These are phyloP conservation scores for Tichodroma muraria DNA, from an alignment of 2,113 vertebrate genomes.

Conservation along the genomic window DNA sequence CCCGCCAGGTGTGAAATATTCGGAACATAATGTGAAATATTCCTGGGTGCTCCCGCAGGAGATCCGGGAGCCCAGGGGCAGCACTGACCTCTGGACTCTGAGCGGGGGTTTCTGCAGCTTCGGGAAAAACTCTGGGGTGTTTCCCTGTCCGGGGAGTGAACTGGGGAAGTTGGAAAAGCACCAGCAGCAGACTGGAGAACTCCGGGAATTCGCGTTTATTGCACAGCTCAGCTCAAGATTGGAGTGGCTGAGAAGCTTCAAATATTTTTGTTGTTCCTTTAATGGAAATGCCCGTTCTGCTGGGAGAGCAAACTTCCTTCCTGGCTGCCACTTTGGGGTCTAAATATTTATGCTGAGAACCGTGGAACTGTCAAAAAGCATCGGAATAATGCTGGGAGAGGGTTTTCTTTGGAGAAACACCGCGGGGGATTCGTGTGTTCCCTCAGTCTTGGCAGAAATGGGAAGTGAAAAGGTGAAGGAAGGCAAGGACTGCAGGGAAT, in stretches of 20 bases:
- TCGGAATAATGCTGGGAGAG: neutral
- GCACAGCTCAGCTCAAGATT: neutral
- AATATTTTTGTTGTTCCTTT: neutral
- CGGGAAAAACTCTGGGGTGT: neutral
- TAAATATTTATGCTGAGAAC: neutral
- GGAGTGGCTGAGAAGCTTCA: neutral
- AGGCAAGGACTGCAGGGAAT: neutral
- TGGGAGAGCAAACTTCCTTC: neutral
- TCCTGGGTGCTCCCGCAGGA: neutral
- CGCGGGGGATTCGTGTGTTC: neutral
- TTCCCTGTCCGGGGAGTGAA: neutral
- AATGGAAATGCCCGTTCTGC: neutral
- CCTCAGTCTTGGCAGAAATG: neutral
- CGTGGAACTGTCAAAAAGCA: neutral
- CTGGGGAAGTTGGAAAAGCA: neutral
- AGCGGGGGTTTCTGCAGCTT: neutral
- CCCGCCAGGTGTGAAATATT: neutral
- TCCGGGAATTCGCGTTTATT: neutral
- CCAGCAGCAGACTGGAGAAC: fast-evolving
- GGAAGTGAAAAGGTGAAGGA: neutral
- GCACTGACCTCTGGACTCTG: neutral
- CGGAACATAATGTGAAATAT: neutral
- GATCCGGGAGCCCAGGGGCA: neutral
- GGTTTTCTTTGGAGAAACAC: neutral
- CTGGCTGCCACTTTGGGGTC: neutral